phyloP scores from a whole-genome alignment of 2,113 vertebrate genomes.

The Anas platyrhynchos region DNA sequence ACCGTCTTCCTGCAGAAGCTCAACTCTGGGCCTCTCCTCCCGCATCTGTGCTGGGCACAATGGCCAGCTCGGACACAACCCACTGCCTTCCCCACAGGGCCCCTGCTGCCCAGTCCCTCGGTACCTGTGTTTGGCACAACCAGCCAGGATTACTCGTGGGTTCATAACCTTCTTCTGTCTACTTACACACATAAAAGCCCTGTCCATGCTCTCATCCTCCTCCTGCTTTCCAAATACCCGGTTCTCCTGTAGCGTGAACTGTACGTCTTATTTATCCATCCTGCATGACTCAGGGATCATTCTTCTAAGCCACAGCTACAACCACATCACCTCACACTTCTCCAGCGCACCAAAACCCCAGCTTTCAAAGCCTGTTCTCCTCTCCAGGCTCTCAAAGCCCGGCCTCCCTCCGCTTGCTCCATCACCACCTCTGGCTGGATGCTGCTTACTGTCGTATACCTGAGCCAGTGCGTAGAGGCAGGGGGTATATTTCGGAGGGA shows the following conservation, averaged over 20 bases:
- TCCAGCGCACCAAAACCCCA: background rate
- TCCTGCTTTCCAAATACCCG: background rate
- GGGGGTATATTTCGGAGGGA: background rate
- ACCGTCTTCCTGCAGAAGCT: background rate
- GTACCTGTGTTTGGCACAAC: background rate
- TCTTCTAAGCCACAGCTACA: background rate
- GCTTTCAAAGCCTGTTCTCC: background rate
- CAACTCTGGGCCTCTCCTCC: background rate
- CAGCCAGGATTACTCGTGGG: background rate
- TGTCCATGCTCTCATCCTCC: background rate
- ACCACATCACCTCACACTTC: background rate
- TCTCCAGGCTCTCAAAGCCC: background rate
- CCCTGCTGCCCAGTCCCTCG: background rate
- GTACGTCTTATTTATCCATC: background rate
- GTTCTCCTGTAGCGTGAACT: background rate
- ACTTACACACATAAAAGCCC: background rate
- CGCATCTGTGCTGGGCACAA: accelerated
- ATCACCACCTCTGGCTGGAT: background rate
- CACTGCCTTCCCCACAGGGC: accelerated
- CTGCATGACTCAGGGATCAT: background rate
- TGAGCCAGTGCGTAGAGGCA: accelerated
- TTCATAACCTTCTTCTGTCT: background rate
- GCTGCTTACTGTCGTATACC: background rate
- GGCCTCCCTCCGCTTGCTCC: background rate
- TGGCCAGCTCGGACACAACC: background rate